Evolutionary conservation across 2,797 vertebrate genomes (phyloP), one percentile per base, ranked within the genome.

Genomic region (Masticophis lateralis): DNA sequence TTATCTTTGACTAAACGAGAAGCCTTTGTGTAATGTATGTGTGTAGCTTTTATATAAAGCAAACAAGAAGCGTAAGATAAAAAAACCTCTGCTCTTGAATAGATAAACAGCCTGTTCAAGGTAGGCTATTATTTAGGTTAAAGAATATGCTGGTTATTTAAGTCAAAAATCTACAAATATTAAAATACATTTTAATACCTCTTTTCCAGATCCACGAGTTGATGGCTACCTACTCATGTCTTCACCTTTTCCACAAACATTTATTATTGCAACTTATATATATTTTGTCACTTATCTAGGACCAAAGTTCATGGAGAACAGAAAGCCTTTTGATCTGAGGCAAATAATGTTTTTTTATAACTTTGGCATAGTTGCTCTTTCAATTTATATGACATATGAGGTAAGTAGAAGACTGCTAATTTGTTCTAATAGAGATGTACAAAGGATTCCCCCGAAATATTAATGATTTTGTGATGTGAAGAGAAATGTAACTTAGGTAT

Each of bases 371-470:
- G 99, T 99, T 93, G 97, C 96, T 0, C 98, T 99, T 87, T 99
- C 99, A 8, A n/a, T 99, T 86, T 99, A 99, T 97, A 98, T 99
- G 98, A 98, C 97, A 96, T 99, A 99, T 0, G 99, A 99, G 98
- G 99, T 99, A 97, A 97, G 98, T 98, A 89, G 83, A 13, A 86
- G 56, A 25, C 20, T 56, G 22, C 4, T 66, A 79, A 55, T 18
- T 53, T 55, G 16, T 55, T 89, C 28, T 87, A 53, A 18, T 12
- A 22, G 16, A 11, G 25, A 20, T n/a, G 25, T 22, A 7, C 10
- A 66, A 55, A 83, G 28, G 53, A 4, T 11, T 79, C 3, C 5
- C 37, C 16, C 1, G 5, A 86, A 87, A 69, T 88, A 16, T 63
- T 37, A 37, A 61, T 60, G 8, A 16, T 27, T 20, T 63, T 66